A percentile compares a stretch with the other conserved stretches of the same genome.
These are phyloP conservation scores for Ridgeia piscesae DNA, from an alignment of 1,140 invertebrate species.

Conservation along the genomic window DNA sequence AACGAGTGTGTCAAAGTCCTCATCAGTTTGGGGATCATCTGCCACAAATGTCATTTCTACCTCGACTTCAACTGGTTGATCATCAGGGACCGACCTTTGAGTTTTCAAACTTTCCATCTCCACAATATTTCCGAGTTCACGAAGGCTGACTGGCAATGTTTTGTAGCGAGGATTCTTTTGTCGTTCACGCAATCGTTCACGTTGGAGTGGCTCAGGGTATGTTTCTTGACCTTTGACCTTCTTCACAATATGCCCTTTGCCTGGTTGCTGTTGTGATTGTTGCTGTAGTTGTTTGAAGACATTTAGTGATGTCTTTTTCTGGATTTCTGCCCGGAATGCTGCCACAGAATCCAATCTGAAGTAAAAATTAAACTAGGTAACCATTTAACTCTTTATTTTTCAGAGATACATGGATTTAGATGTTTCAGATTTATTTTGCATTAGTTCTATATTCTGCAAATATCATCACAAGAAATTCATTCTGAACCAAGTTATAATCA, in stretches of 20 bases:
- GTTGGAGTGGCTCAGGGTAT: constrained; percentile 27
- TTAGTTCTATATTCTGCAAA: no score
- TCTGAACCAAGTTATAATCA: no score
- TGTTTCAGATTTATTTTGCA: no score
- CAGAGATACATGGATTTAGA: no score
- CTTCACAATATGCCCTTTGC: constrained; percentile 33
- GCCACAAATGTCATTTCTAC: constrained; percentile 33
- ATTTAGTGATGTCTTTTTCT: constrained; percentile 44
- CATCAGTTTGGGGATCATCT: constrained; percentile 13
- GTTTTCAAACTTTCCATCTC: constrained; percentile 27
- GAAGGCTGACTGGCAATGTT: constrained; percentile 50
- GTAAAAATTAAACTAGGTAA: constrained; percentile 9
- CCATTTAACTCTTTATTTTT: no score
- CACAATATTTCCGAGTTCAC: constrained; percentile 49
- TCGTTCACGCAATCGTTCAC: constrained; percentile 22
- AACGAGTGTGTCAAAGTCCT: constrained; percentile 32
- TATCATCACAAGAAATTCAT: no score
- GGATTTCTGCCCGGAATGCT: constrained; percentile 47
- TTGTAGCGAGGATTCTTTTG: constrained; percentile 38
- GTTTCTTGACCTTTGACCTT: constrained; percentile 27
- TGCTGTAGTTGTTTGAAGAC: constrained; percentile 47
- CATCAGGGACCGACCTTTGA: neutral
- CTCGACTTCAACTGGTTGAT: neutral
- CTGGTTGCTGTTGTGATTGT: constrained; percentile 28
- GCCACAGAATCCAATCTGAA: constrained; percentile 51